These are phyloP conservation scores for Temnothorax longispinosus DNA, from an alignment of 1,140 invertebrate genomes.

Conservation along the genomic window DNA sequence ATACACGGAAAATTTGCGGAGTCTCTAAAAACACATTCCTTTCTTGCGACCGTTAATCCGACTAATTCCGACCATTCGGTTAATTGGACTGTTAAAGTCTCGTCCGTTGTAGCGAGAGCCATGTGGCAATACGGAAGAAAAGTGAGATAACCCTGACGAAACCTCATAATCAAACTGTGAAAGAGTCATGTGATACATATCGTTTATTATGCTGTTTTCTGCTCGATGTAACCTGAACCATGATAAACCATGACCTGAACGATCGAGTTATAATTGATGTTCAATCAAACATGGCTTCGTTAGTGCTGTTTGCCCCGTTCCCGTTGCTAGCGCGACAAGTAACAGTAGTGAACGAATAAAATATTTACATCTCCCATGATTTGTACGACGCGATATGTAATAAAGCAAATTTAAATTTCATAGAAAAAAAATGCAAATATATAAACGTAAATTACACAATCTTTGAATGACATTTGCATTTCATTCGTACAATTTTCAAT, in stretches of 20 bases:
- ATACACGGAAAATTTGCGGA: background rate
- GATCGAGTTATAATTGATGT: background rate
- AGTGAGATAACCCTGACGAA: slow-evolving; percentile 20
- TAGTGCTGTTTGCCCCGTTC: background rate
- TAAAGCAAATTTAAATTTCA: slow-evolving; percentile 3
- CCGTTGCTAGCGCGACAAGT: background rate
- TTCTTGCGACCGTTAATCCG: slow-evolving; percentile 34
- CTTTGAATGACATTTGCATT: background rate
- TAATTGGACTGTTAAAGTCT: slow-evolving; percentile 65
- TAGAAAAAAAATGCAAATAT: background rate
- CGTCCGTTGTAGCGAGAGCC: background rate
- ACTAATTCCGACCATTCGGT: slow-evolving; percentile 9
- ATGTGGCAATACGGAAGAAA: background rate
- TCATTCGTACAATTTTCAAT: slow-evolving; percentile 9
- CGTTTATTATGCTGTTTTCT: background rate
- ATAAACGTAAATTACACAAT: background rate
- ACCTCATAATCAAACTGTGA: background rate
- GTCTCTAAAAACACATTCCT: slow-evolving; percentile 11
- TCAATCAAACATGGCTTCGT: background rate
- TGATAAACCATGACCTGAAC: background rate
- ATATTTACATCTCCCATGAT: slow-evolving; percentile 20
- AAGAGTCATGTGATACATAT: slow-evolving; percentile 38
- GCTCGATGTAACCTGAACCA: background rate
- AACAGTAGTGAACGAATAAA: background rate
- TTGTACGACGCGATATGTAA: background rate